Evolutionary conservation across 2,797 vertebrate genomes (phyloP), one percentile per base, ranked within the genome.

Genomic region (Chromis chromis): DNA sequence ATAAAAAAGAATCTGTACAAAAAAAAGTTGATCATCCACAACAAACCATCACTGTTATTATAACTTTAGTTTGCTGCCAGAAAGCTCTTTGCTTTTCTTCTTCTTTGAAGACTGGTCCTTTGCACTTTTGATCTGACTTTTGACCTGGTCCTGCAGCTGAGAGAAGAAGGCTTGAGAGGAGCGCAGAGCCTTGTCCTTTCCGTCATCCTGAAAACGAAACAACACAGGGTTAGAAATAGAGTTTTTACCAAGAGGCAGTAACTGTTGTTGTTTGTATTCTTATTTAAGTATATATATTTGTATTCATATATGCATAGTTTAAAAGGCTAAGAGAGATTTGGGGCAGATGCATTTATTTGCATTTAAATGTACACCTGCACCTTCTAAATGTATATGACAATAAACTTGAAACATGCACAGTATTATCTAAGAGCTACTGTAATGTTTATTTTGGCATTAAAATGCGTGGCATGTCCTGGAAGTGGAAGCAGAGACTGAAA

Each of bases 141-240:
- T 97, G 7, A 99, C 97, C 93, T 99, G 97, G 88, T 99, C 97
- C 93, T 99, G 97, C 59, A 99, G 92, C 81, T 98, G 95, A 57
- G 97, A 96, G 90, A 99, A 99, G 94, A 99, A 99, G 1, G 97
- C 96, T 61, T 96, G 96, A 65, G 98, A 99, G 0, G 98, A 99
- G 17, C 95, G 96, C 73, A 99, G 91, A 44, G 94, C 95, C 77
- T 97, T 99, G 89, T 98, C 96, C 91, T 98, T 97, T 24, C 97
- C 97, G 77, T 98, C 96, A 27, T 99, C 96, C 98, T 99, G 92
- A 66, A 81, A 76, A 17, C 75, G 40, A 79, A 4, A 1, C n/a
- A 79, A 55, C 2, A 55, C 1, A 0, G 6, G 0, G 9, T 70
- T 52, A 83, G 14, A 22, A 31, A 31, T 8, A 3, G 1, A 61